Base-by-base conservation (phyloP, 2,888 invertebrate genomes). In the Cantharis rufa region DNA sequence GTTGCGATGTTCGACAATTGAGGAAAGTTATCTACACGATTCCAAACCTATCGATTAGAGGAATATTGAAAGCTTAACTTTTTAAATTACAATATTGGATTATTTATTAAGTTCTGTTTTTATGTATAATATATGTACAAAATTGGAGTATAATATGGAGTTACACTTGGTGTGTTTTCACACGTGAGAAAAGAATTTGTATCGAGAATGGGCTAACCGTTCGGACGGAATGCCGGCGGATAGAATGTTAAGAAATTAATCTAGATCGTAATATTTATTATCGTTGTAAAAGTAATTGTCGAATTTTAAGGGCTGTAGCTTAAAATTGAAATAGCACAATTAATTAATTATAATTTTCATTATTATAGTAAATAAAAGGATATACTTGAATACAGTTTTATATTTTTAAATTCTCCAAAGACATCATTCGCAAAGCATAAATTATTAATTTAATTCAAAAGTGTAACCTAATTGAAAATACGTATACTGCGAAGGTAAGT, bases 1-100 rank as follows among this genome's bases (percentile, higher is more conserved):
- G 89, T 81, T 89, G 89, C 82, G 85, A 86, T 70, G 85, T 88
- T 15, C 79, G 81, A 15, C 84, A 85, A 4, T 86, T 89, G 71
- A 75, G 81, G 48, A 75, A 78, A 73, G 82, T 80, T 80, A 83
- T 81, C 70, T 78, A 70, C 77, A 83, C 72, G 7, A 80, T 80
- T n/a, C 83, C 83, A 2, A 66, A 61, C 13, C n/a, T 84, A 13
- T 66, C 61, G 18, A 80, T 78, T 11, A 75, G 48, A 15, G 62
- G 72, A 3, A 66, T 75, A 66, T 78, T 78, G 62, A 61, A 15
- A 21, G 73, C 73, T 10, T 69, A 69, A 73, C 13, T 4, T 28
- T n/a, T 62, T 3, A 5, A 15, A 13, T 63, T 18, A 5, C 15
- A 3, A 16, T 15, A 10, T 15, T 11, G 10, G 15, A 18, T 63